phyloP scores from a whole-genome alignment of 1,140 invertebrate species.

The Zophobas atratus region DNA sequence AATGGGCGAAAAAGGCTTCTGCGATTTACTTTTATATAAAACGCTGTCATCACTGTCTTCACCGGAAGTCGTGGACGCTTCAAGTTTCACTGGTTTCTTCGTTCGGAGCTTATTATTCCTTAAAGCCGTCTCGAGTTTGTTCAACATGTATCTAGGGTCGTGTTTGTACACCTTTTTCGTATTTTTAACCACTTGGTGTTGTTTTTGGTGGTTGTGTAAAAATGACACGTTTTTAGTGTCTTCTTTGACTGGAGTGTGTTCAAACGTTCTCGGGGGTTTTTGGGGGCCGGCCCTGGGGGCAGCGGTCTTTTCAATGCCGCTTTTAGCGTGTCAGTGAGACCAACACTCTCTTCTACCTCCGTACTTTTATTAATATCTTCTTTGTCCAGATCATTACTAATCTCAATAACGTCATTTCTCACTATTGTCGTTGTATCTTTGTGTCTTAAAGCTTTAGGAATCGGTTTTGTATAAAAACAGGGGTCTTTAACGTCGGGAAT shows the following conservation, averaged over 20 bases:
- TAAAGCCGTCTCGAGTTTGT: slow-evolving; percentile 73
- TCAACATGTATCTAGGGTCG: slow-evolving; percentile 73
- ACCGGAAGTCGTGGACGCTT: slow-evolving; percentile 58
- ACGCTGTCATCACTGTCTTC: slow-evolving; percentile 63
- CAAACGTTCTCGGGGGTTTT: slow-evolving; percentile 81
- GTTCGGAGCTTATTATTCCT: slow-evolving; percentile 69
- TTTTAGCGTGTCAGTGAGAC: slow-evolving; percentile 73
- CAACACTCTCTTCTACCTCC: not conserved
- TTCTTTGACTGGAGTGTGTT: slow-evolving; percentile 65
- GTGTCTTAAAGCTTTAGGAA: slow-evolving; percentile 65
- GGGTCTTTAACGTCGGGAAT: not conserved
- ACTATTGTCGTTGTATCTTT: slow-evolving; percentile 34
- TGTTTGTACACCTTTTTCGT: slow-evolving; percentile 61
- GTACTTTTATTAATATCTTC: not conserved
- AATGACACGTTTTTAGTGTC: slow-evolving; percentile 54
- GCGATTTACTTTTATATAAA: slow-evolving; percentile 57
- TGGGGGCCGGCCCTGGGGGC: slow-evolving; percentile 78
- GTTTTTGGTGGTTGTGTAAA: slow-evolving; percentile 39
- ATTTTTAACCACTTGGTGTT: not conserved
- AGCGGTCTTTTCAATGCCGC: slow-evolving; percentile 76
- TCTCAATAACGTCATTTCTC: no score
- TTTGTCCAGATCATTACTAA: no score
- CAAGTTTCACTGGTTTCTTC: slow-evolving; percentile 53
- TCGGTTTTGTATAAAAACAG: slow-evolving; percentile 66
- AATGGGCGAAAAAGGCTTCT: slow-evolving; percentile 50